phyloP scores from a whole-genome alignment of 1,140 invertebrate genomes.

The Bombus waltoni region DNA sequence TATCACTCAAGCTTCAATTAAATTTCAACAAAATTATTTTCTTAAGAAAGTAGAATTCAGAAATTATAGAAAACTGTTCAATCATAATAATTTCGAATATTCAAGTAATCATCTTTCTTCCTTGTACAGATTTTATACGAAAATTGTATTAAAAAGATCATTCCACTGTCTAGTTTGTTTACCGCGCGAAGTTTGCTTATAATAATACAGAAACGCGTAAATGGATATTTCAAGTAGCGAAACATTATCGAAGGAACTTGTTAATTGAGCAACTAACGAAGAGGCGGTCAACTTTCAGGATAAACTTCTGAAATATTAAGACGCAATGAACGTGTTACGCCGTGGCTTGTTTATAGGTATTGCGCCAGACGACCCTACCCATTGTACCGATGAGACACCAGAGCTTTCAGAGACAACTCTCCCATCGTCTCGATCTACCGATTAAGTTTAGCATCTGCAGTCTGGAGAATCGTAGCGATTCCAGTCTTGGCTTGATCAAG shows the following conservation, averaged over 20 bases:
- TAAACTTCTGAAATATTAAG: background rate
- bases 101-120: background rate
- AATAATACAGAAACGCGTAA: background rate
- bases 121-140: background rate
- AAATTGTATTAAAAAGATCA: background rate
- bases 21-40: background rate
- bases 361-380: conserved; percentile 91
- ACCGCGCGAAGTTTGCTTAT: background rate
- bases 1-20: background rate
- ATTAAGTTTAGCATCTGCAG: conserved; percentile 91
- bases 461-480: conserved; percentile 86
- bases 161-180: background rate
- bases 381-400: conserved; percentile 91
- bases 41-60: background rate
- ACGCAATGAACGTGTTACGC: background rate
- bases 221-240: conserved; percentile 15
- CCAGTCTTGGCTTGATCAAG: conserved; percentile 87
- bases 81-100: background rate
- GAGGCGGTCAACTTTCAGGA: background rate
- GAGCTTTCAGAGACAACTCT: conserved; percentile 90
- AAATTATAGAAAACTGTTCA: background rate
- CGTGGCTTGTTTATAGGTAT: conserved; percentile 82
- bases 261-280: background rate
- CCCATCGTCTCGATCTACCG: conserved; percentile 88
- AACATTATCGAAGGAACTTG: background rate